These are phyloP conservation scores for Pseudomugil gertrudae DNA, from an alignment of 2,797 vertebrate species.

Conservation along the genomic window DNA sequence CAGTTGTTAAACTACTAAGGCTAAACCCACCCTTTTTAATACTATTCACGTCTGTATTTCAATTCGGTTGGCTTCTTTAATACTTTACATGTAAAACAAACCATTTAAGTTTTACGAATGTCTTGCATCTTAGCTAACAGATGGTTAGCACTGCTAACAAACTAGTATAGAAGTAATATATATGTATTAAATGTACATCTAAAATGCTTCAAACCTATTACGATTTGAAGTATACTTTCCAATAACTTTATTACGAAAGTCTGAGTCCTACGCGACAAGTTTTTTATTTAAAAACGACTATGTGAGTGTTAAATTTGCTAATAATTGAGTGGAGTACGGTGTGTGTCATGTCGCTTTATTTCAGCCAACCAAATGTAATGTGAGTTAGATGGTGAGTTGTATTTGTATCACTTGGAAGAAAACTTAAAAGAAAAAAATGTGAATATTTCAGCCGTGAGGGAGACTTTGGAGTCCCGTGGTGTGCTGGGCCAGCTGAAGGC, in stretches of 20 bases:
- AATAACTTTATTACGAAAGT: accelerated
- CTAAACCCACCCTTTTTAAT: accelerated
- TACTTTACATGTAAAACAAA: neutral
- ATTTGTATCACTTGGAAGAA: neutral
- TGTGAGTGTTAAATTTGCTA: accelerated
- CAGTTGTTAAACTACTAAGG: accelerated
- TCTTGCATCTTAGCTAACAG: neutral
- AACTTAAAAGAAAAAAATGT: neutral
- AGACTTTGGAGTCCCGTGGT: slow-evolving; percentile 91
- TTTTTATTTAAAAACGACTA: accelerated
- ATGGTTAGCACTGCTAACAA: neutral
- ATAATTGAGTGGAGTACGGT: slow-evolving; percentile 7
- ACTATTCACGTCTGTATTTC: neutral
- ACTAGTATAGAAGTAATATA: neutral
- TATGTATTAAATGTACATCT: neutral
- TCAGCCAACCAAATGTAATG: neutral
- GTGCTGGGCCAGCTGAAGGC: slow-evolving; percentile 90
- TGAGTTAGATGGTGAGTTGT: accelerated
- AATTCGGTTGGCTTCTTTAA: slow-evolving; percentile 11
- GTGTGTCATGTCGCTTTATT: accelerated
- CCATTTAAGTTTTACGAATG: accelerated
- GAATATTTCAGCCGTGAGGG: slow-evolving; percentile 84
- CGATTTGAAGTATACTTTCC: neutral
- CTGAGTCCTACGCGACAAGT: neutral
- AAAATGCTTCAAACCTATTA: neutral